These are phyloP conservation scores for Meloe dianella DNA, from an alignment of 2,888 invertebrate species.

Conservation along the genomic window DNA sequence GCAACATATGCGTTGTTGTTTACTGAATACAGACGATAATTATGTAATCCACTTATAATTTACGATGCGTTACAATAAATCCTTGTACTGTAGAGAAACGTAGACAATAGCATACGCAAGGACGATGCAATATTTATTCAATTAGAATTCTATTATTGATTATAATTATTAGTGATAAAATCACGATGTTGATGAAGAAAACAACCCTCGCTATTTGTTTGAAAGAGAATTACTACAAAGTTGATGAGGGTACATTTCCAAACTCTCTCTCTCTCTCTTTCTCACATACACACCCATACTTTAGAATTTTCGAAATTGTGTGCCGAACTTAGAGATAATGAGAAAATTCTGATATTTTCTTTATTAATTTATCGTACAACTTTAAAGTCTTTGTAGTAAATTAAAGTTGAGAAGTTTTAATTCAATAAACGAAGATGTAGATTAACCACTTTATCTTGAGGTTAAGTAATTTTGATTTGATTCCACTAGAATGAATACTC, in stretches of 20 bases:
- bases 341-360: background rate
- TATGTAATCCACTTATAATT: conserved; percentile 16
- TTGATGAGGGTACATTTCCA: background rate
- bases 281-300: too few relatives aligned
- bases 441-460: background rate
- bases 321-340: background rate
- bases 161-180: conserved; percentile 12
- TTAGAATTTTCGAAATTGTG: background rate
- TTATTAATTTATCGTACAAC: background rate
- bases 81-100: conserved; percentile 15
- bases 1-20: background rate
- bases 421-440: background rate
- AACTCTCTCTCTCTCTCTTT: background rate
- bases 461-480: background rate
- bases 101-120: background rate
- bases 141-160: conserved; percentile 24
- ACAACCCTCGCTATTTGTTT: conserved; percentile 12
- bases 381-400: background rate
- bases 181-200: conserved; percentile 2
- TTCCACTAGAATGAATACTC: background rate
- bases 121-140: conserved; percentile 1
- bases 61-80: conserved; percentile 24
- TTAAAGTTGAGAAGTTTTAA: background rate
- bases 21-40: conserved; percentile 4
- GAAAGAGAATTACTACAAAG: background rate